Conservation (phyloP, 23 tunicate genomes). For the Trididemnum miniatum region DNA sequence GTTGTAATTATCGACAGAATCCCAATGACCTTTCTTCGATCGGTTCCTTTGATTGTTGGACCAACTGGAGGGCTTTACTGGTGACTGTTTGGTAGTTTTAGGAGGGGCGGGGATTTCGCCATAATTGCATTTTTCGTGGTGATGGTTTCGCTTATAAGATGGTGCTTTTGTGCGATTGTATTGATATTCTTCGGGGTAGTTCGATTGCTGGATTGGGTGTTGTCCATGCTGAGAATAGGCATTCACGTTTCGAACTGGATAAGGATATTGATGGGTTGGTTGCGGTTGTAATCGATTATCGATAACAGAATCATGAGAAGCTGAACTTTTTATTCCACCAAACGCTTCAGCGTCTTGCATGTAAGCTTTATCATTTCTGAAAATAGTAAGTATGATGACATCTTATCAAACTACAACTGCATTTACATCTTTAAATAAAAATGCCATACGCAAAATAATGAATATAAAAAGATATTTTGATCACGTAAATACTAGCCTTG, state of each 20-base stretch:
- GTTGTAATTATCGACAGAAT: not conserved
- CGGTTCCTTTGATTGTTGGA: not conserved
- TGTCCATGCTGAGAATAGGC: constrained; percentile 17
- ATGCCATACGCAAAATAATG: too few species aligned
- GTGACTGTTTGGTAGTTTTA: constrained; percentile 13
- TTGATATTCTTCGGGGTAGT: too few species aligned
- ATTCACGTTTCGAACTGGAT: not conserved
- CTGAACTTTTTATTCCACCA: constrained; percentile 56
- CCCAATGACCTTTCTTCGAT: not conserved
- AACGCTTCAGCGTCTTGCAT: not conserved
- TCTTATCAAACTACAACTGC: too few species aligned
- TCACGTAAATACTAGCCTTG: too few species aligned
- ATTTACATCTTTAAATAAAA: too few species aligned
- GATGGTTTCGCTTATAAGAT: not conserved
- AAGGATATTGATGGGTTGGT: constrained; percentile 23
- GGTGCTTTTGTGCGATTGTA: not conserved
- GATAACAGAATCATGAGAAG: constrained; percentile 79
- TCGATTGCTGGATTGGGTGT: too few species aligned
- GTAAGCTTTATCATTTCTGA: constrained; percentile 39
- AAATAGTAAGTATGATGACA: too few species aligned
- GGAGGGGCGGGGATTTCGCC: constrained; percentile 61
- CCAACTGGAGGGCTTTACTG: not conserved
- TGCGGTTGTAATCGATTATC: constrained; percentile 48
- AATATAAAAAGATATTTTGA: too few species aligned
- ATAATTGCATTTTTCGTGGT: constrained; percentile 1